Conservation (phyloP, 2,113 vertebrate species). For the Sprattus sprattus region DNA sequence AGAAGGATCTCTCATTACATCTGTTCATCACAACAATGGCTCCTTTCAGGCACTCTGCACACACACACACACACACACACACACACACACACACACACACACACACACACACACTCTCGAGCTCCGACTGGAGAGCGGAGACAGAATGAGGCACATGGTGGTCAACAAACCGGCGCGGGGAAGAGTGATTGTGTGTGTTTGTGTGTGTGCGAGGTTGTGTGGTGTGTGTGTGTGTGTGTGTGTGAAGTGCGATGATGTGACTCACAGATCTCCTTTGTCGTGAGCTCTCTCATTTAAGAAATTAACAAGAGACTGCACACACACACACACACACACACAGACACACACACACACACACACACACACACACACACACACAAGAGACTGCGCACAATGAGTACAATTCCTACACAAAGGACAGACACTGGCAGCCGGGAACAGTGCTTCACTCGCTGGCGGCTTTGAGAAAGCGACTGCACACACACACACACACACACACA, state of each 20-base stretch:
- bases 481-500: conserved; percentile 12
- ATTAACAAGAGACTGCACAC: conserved; percentile 65
- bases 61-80: too few species aligned
- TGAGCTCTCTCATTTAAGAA: conserved; percentile 69
- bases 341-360: too few species aligned
- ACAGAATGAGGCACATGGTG: conserved; percentile 53
- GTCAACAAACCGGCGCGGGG: conserved; percentile 34
- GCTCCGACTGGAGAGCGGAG: conserved; percentile 60
- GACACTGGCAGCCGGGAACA: conserved; percentile 56
- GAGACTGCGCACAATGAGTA: conserved; percentile 65
- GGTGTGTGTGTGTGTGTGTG: too few species aligned
- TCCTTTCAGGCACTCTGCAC: conserved; percentile 70
- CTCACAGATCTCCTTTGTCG: conserved; percentile 68
- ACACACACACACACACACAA: too few species aligned
- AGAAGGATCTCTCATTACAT: conserved; percentile 65
- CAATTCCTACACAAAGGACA: conserved; percentile 68
- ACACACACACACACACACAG: too few species aligned
- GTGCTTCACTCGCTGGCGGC: conserved; percentile 61
- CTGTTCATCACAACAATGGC: conserved; percentile 70
- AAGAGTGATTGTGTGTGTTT: conserved; percentile 19
- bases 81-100: background rate
- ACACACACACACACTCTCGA: conserved; percentile 71
- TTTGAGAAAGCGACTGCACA: conserved; percentile 56
- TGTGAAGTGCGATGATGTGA: conserved; percentile 56
- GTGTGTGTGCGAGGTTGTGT: too few species aligned